Evolutionary conservation across 1,140 invertebrate genomes (phyloP), one percentile per base, ranked within the genome.

Genomic region (Drosophila serrata): DNA sequence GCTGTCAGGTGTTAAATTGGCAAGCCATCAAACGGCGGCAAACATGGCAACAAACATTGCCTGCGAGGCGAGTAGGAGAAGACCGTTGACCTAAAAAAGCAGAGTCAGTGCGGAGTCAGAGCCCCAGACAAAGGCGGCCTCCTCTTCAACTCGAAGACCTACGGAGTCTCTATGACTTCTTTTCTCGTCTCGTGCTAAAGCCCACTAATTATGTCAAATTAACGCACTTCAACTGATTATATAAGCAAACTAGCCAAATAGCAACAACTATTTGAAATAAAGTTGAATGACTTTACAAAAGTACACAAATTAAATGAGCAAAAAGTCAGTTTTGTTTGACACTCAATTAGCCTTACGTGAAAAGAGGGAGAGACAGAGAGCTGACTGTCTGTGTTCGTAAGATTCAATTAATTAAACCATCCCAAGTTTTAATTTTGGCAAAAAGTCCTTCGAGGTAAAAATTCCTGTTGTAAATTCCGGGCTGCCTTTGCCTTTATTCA

Each of bases 1-100:
- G 75, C 75, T 88, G 67, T 75, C 85, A 88, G 84, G 84, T 88
- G 84, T 90, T 88, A 87, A 87, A 87, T 87, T 87, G 76, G 84
- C 72, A 68, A 81, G 74, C 68, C 64, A 81, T 85, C 81, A 80
- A 82, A 82, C 74, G 46, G 81, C 60, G 48, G 61, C 61, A 75
- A 76, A 59, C 72, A 75, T 61, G 56, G 63, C 55, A 62, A 64
- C 80, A 88, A 88, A 80, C 76, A 77, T 74, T 58, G 78, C 69
- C 56, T 46, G 31, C 55, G 22, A 49, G 74, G 46, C 53, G 35
- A 6, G 31, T 7, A 53, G 33, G n/a, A 22, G 51, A 33, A 82
- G 84, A 90, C 85, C 84, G 61, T 88, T 87, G 84, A 87, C 84
- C 84, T 60, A 87, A 78, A 87, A 84, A 73, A 19, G 24, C 68